Evolutionary conservation across 1,140 invertebrate genomes (phyloP).

Genomic region (Drosophila willistoni): DNA sequence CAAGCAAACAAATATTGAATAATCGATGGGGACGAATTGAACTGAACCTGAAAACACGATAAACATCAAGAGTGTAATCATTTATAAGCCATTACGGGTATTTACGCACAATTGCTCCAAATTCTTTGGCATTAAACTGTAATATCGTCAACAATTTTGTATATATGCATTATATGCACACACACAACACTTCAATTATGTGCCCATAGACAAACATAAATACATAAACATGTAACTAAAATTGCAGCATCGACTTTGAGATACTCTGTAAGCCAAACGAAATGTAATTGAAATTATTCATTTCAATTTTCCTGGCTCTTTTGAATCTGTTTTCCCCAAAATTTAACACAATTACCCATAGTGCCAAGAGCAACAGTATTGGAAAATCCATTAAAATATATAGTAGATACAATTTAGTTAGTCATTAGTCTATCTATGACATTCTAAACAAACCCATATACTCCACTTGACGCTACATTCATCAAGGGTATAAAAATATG

Average conservation of each 20-base stretch:
- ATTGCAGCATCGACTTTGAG: background rate
- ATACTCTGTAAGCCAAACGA: background rate
- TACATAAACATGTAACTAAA: background rate
- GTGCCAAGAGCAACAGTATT: too few relatives aligned
- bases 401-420: too few relatives aligned
- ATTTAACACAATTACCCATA: too few relatives aligned
- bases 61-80: conserved; percentile 6
- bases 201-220: conserved; percentile 47
- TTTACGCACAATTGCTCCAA: conserved; percentile 23
- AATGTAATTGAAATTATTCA: too few relatives aligned
- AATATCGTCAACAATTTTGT: conserved; percentile 4
- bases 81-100: conserved; percentile 5
- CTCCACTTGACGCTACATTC: background rate
- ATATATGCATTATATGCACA: background rate
- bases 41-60: background rate
- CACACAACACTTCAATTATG: conserved; percentile 37
- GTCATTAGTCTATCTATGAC: too few relatives aligned
- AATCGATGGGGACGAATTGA: background rate
- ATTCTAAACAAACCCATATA: background rate
- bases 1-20: background rate
- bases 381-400: too few relatives aligned
- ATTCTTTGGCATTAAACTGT: conserved; percentile 15
- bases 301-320: too few relatives aligned
- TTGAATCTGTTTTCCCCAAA: too few relatives aligned
- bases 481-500: conserved; percentile 16